Conservation (phyloP, 2,888 invertebrate species). For the Microchrysa polita region DNA sequence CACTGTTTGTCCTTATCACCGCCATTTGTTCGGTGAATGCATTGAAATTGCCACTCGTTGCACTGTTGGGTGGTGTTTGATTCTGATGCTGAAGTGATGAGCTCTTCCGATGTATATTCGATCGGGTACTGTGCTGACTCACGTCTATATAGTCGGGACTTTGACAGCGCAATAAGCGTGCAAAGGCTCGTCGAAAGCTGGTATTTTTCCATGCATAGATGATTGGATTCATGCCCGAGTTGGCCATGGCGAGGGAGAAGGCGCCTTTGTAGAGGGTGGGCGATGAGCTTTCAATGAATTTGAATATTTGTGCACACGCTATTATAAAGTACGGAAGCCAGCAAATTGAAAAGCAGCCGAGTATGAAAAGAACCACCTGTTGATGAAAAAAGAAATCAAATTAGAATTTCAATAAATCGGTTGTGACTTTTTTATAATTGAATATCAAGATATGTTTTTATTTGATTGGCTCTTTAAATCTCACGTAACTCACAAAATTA, state of each 20-base stretch:
- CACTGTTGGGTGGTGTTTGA: constrained; percentile 47
- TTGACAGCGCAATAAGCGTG: constrained; percentile 73
- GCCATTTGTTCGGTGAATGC: constrained; percentile 30
- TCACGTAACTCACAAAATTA: too few species aligned
- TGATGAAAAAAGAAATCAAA: constrained; percentile 29
- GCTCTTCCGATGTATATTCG: constrained; percentile 51
- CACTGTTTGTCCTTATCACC: constrained; percentile 25
- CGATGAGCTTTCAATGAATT: constrained; percentile 66
- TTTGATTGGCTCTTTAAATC: too few species aligned
- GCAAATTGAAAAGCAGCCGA: constrained; percentile 82
- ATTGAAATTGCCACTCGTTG: constrained; percentile 47
- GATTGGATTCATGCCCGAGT: constrained; percentile 83
- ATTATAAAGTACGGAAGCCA: constrained; percentile 84
- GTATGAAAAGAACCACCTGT: constrained; percentile 79
- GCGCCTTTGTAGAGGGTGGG: constrained; percentile 71
- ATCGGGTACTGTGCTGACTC: constrained; percentile 52
- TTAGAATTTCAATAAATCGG: not conserved
- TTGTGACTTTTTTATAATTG: too few species aligned
- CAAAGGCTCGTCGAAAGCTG: constrained; percentile 78
- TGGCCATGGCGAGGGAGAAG: constrained; percentile 79
- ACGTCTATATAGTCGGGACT: constrained; percentile 69
- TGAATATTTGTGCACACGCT: constrained; percentile 70
- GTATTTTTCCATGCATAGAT: constrained; percentile 89
- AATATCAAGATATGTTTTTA: too few species aligned
- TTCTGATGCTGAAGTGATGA: constrained; percentile 49